These are phyloP conservation scores for Rapana venosa DNA, from an alignment of 2,888 invertebrate species.

Conservation along the genomic window DNA sequence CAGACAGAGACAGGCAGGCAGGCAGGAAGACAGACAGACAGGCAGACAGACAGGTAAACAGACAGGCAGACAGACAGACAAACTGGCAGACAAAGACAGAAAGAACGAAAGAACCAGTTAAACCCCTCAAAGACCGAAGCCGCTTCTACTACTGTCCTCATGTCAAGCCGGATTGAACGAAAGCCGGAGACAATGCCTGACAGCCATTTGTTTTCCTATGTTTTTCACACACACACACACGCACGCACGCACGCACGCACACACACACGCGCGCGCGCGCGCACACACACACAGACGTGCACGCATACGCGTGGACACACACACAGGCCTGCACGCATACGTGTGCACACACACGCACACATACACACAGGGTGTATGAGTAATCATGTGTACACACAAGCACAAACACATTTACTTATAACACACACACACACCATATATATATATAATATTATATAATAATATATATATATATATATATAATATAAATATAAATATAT, in stretches of 20 bases:
- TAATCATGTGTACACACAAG: not conserved
- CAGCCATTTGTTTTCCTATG: not conserved
- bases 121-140: not conserved
- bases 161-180: not conserved
- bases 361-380: not conserved
- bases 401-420: no score
- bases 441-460: no score
- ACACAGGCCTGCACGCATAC: not conserved
- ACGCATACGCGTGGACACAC: not conserved
- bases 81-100: not conserved
- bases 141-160: no score
- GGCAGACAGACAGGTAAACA: not conserved
- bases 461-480: no score
- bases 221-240: not conserved
- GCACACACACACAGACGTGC: not conserved
- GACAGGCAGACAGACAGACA: not conserved
- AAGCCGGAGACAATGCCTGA: no score
- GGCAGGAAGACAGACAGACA: not conserved
- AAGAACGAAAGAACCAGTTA: not conserved
- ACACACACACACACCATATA: no score
- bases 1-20: not conserved
- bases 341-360: not conserved
- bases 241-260: not conserved
- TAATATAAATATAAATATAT: no score
- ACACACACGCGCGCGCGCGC: not conserved